Base-by-base conservation (phyloP, 2,888 invertebrate genomes). In the Drosophila bunnanda region DNA sequence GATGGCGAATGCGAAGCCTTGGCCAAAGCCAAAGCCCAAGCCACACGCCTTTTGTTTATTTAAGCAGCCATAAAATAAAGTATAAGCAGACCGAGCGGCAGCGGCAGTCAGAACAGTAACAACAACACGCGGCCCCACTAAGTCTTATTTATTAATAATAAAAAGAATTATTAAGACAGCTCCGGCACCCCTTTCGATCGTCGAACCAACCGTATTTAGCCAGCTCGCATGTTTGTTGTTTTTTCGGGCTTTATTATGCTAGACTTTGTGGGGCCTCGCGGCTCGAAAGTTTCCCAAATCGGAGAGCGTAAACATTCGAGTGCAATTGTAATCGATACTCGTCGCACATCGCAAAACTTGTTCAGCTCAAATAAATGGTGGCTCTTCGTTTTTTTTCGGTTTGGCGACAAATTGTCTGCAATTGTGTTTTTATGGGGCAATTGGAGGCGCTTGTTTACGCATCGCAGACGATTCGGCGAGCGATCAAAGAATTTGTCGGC, bases 21-120 rank as follows among this genome's bases (percentile, higher is more conserved):
- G 90, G 77, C 72, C 76, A 74, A 78, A 13, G 38, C 39, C 83
- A 77, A 59, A 59, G 61, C 25, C 84, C 76, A 62, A 60, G 62
- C 62, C 83, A 90, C 85, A 89, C 86, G 90, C 86, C 89, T 90
- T 90, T 90, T 86, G 81, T 87, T 87, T 82, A 79, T 77, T 78
- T 79, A 79, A 60, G 60, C 67, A 66, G 75, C 71, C 78, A 76
- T 83, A 75, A 76, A 79, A 77, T 85, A 54, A 81, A 82, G 80
- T 80, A 82, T 72, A 79, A 85, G 82, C 86, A 82, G 86, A 82
- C 82, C 71, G 67, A 64, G 56, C 70, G 84, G 87, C 87, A 84
- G 75, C 88, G 70, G 61, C 39, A 74, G 52, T 67, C 58, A 53
- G 67, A 52, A 44, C 62, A 69, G 44, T 43, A 68, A 55, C 55